Evolutionary conservation across 2,888 invertebrate genomes (phyloP), one percentile per base, ranked within the genome.

Genomic region (Eupithecia subfuscata): DNA sequence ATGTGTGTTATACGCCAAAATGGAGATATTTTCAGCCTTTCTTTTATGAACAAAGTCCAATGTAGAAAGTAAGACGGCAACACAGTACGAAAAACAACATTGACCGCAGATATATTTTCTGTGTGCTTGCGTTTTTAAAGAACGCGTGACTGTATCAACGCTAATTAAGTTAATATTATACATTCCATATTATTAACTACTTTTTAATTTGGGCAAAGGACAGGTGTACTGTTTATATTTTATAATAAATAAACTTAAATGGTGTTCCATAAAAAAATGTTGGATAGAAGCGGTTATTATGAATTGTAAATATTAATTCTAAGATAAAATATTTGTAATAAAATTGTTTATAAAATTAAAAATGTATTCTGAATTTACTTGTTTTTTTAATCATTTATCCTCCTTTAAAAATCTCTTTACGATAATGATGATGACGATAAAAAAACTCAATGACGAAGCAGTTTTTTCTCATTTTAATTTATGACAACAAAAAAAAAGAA

Each of bases 271-370:
- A 64, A 70, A 70, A 70, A 69, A 43, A 25, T 43, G 76, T 79
- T 78, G 78, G 73, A 37, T 77, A 76, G 79, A 78, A 77, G 77
- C 84, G 88, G 88, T 87, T 88, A 84, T 86, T 80, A 82, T 52
- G 78, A 77, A 79, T 82, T 92, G 92, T 93, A 93, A 88, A 93
- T 93, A 92, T 82, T 88, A 87, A 48, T 79, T 83, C 77, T 88
- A 89, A 87, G 86, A 75, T 67, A 73, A 85, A 68, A 74, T 79
- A 77, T 87, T 92, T 92, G 76, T 93, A 89, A 91, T 90, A 88
- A 89, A 87, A 86, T 84, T 83, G 87, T 90, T 88, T 91, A 90
- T 91, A 86, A 88, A 92, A 91, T 89, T 90, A 92, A 92, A 87
- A 78, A 63, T 70, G 34, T 77, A 81, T 40, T 77, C 75, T 69